These are phyloP conservation scores for Benthosema pterotum DNA, from an alignment of 2,797 vertebrate species.

Conservation along the genomic window DNA sequence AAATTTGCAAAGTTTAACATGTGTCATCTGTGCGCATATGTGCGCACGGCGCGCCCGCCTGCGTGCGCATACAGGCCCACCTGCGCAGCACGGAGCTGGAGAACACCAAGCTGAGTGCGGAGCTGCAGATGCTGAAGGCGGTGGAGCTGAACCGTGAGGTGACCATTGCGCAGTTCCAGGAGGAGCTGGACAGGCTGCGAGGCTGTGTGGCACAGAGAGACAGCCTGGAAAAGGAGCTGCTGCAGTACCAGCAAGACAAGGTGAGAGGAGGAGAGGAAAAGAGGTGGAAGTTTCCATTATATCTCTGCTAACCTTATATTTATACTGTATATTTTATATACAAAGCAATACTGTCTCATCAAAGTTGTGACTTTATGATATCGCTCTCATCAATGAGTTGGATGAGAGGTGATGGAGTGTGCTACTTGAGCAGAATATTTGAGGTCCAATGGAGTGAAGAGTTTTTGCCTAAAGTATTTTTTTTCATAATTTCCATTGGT, in stretches of 20 bases:
- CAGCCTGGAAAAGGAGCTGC: conserved; percentile 84
- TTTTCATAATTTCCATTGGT: no score
- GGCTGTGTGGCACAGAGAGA: conserved; percentile 87
- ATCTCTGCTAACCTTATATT: no score
- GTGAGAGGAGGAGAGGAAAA: conserved; percentile 38
- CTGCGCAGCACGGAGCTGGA: conserved; percentile 96
- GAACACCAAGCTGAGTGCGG: conserved; percentile 94
- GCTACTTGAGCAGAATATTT: no score
- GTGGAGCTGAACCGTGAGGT: conserved; percentile 94
- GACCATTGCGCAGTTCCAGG: conserved; percentile 92
- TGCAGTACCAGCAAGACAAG: conserved; percentile 69
- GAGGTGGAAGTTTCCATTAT: background rate
- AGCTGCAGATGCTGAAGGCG: conserved; percentile 95
- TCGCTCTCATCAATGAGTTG: no score
- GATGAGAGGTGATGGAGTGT: no score
- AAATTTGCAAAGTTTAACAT: no score
- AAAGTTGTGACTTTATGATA: no score
- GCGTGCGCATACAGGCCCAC: conserved; percentile 80
- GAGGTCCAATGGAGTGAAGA: no score
- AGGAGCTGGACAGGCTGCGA: conserved; percentile 89
- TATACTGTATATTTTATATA: no score
- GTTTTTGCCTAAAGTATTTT: no score
- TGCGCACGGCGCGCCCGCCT: conserved; percentile 12
- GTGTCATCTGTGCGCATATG: conserved; percentile 2
- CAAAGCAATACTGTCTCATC: no score